phyloP scores from a whole-genome alignment of 2,113 vertebrate genomes.

The Hippopotamus amphibius region DNA sequence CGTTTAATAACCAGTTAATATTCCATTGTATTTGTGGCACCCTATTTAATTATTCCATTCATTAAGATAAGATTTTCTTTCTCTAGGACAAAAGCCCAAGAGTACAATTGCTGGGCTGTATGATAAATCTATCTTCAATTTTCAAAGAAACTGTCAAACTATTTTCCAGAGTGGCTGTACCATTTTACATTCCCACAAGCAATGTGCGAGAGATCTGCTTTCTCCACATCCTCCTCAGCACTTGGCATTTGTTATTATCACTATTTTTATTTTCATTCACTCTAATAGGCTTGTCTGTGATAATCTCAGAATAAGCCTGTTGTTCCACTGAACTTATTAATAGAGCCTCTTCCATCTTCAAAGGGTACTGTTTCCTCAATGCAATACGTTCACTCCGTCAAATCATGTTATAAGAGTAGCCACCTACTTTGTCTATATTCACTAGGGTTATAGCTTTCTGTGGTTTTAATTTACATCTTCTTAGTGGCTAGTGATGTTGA shows the following conservation, averaged over 20 bases:
- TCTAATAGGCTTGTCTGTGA: neutral
- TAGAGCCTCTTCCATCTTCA: neutral
- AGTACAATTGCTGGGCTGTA: neutral
- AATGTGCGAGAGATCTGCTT: neutral
- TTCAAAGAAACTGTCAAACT: conserved; percentile 3
- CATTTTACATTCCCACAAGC: neutral
- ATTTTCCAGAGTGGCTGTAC: neutral
- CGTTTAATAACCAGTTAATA: conserved; percentile 36
- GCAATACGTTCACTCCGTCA: neutral
- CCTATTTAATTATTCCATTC: neutral
- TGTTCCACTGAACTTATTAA: neutral
- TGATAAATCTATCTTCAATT: conserved; percentile 51
- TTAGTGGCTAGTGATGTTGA: neutral
- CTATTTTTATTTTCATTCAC: neutral
- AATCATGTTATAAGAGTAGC: too few species aligned
- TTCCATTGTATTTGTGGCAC: neutral
- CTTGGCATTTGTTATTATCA: neutral
- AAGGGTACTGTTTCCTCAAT: neutral
- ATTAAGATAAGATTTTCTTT: conserved; percentile 14
- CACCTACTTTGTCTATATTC: neutral
- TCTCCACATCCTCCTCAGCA: neutral
- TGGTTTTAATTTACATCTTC: neutral
- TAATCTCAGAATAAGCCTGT: neutral
- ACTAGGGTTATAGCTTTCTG: neutral
- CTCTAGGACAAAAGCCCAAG: neutral